Base-by-base conservation (phyloP, 2,113 vertebrate species). In the Thinocorus orbignyianus region DNA sequence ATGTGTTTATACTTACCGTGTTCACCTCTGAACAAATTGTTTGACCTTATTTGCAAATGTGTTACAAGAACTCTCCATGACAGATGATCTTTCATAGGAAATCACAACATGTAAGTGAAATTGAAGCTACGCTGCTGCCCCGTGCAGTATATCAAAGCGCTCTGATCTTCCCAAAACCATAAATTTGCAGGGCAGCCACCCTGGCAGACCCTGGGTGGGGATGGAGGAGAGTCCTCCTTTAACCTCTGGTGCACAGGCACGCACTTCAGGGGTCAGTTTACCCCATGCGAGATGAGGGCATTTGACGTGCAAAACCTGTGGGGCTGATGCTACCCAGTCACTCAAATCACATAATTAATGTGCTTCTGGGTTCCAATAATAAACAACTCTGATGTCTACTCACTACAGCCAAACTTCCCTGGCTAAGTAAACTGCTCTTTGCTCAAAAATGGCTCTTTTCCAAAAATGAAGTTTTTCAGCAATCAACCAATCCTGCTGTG, bases 21-120 rank as follows among this genome's bases (percentile, higher is more conserved):
- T 93, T 95, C 96, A 96, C 96, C 96, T 95, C 92, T 92, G 96
- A 96, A 96, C 95, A 95, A 97, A 97, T 97, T 97, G 96, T 97
- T 97, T 97, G 97, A 97, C 97, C 97, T 97, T 96, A 96, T 97
- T 97, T 97, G 96, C 97, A 93, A 97, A 97, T 95, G 96, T 96
- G 94, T 97, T 95, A 84, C 79, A 33, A 94, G 94, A 94, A 82
- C 94, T 70, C 87, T 37, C 85, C 58, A 76, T 96, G 97, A 97
- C 97, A 92, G 95, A 97, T 97, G 96, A 97, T 95, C 96, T 95
- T 97, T 97, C 95, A 95, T 83, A 93, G 92, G 93, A 95, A 97
- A 97, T 97, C 96, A 97, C 94, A 97, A 96, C 95, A 96, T 31
- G 42, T 66, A 96, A 97, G 97, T 97, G 97, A 96, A 97, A 92